Evolutionary conservation across 2,888 invertebrate genomes (phyloP).

Genomic region (Hyppa rectilinea): DNA sequence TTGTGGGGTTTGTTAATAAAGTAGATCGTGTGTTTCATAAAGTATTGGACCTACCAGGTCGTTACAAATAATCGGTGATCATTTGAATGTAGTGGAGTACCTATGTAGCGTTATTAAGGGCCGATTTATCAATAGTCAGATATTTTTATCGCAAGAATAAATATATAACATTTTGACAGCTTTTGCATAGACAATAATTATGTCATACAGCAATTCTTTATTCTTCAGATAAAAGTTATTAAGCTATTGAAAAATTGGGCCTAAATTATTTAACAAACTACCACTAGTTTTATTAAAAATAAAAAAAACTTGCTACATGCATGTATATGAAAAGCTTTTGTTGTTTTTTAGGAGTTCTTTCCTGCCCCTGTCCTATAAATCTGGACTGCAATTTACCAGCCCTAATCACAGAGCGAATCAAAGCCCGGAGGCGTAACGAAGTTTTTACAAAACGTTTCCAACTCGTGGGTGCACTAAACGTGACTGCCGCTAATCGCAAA

Average conservation of each 20-base stretch:
- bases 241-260: too few species aligned
- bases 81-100: neutral
- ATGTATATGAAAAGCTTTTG: neutral
- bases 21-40: neutral
- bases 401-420: slow-evolving; percentile 53
- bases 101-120: neutral
- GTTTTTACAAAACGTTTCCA: slow-evolving; percentile 56
- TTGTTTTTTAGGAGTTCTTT: neutral
- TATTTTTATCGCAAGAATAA: too few species aligned
- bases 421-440: slow-evolving; percentile 51
- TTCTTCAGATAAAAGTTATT: too few species aligned
- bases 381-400: slow-evolving; percentile 24
- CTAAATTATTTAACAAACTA: neutral
- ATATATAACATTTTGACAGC: too few species aligned
- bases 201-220: too few species aligned
- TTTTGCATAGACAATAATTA: too few species aligned
- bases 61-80: neutral
- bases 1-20: neutral
- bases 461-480: slow-evolving; percentile 63
- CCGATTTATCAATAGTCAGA: too few species aligned
- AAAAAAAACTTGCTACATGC: too few species aligned
- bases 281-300: neutral
- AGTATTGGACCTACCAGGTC: neutral
- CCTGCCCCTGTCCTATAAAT: slow-evolving; percentile 15
- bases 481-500: slow-evolving; percentile 60